Base-by-base conservation (phyloP, 2,888 invertebrate species). In the Cacoxenus indagator region DNA sequence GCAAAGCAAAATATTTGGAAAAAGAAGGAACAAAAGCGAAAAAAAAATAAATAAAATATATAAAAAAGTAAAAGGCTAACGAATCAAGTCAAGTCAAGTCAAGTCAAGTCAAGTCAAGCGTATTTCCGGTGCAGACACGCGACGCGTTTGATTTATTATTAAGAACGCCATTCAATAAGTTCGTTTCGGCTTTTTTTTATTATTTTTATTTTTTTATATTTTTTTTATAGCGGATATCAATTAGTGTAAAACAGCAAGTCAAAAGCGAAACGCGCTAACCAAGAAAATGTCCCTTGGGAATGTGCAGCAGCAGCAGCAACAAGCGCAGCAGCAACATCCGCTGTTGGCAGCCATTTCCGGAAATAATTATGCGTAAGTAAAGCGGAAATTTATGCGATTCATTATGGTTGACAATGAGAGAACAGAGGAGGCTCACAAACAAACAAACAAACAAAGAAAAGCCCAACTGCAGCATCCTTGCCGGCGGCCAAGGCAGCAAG, bases 311-410 rank as follows among this genome's bases (percentile, higher is more conserved):
- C 71, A 59, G 4, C 62, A 69, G 19, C 67, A 65, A 26, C 75
- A 64, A 19, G 67, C 69, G 14, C 73, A 76, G 27, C 69, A 75
- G 43, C 75, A 75, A 74, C 82, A 83, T 78, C 81, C 83, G 71
- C 67, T 82, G 73, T 70, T 82, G 75, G 73, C 76, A 75, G 81
- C 74, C 70, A 81, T 76, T 77, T 72, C 75, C 76, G 82, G 71
- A 61, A 73, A 80, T 80, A 81, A 81, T 77, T 77, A 82, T 82
- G 82, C 71, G 81, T 81, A 81, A 81, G 81, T 75, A 73, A 79
- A 78, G 74, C 72, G 78, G 55, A 77, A 71, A 75, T 76, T 76
- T 76, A 74, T 75, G 78, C 70, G 29, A 29, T 45, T 48, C 57
- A 67, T 67, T 67, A 67, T 46, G 46, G 51, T 59, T 45, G 59